Evolutionary conservation across 2,797 vertebrate genomes (phyloP), one percentile per base, ranked within the genome.

Genomic region (Mycteria americana): DNA sequence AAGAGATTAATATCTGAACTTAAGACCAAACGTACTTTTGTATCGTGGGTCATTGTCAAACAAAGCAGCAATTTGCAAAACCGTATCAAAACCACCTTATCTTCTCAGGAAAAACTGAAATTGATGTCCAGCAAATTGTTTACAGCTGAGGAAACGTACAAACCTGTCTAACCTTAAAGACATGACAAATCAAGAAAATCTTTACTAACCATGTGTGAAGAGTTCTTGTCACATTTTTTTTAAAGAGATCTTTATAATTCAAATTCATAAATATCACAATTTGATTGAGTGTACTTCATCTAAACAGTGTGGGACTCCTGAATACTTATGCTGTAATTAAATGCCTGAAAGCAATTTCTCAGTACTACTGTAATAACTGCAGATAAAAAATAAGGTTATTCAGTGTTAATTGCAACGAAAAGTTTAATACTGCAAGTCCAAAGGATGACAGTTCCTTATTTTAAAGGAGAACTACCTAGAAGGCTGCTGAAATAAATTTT

Each of bases 21-120:
- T 43, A 46, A 92, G 94, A 11, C 28, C 9, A 28, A 72, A 60
- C 21, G 10, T 31, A 37, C 11, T 62, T 43, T 17, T 43, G 11
- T 45, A 16, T 76, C 27, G 35, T 0, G 1, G 18, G 5, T 54
- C 39, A 7, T 37, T 28, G 72, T 3, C 60, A 65, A 70, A n/a
- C 8, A 67, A 37, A 85, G 9, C 27, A 82, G 30, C 30, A 33
- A 13, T 37, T 5, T 46, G 27, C 31, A 78, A 92, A 81, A 3
- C 21, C 18, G 45, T 18, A 53, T 7, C 75, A 39, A 77, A 88
- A 5, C 28, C 51, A 33, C 13, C 28, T 48, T 22, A 25, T 7
- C 19, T 45, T 37, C 80, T 15, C 22, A 78, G 4, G 11, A 24
- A 64, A 50, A 76, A 3, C 0, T 15, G 18, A n/a, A 65, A 70